Base-by-base conservation (phyloP, 2,113 vertebrate genomes). In the Thalassoma bifasciatum region DNA sequence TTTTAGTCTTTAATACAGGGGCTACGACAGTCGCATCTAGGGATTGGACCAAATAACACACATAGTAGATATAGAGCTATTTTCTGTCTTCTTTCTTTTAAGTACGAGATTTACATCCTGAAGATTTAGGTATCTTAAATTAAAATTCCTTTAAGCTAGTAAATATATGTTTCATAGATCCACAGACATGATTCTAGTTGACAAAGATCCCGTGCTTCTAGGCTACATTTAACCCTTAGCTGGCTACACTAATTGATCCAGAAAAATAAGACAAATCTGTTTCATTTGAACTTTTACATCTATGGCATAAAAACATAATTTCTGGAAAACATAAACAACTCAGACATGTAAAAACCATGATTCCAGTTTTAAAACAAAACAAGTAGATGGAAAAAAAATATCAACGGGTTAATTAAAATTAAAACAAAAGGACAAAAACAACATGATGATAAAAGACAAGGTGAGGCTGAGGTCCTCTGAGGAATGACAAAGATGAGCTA, bases 291-390 rank as follows among this genome's bases (percentile, higher is more conserved):
- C 23, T 69, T 75, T 22, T 51, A 79, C 57, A 12, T 69, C 53
- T 66, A 72, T 13, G 49, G 26, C 58, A 64, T 66, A 24, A 76
- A 61, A 77, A 68, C 23, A 73, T 0, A n/a, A 77, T 38, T 19
- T 78, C 52, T 34, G 37, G 56, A 66, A 83, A 82, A 85, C 52
- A 62, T 24, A 67, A 77, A 75, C 13, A 49, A 61, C 40, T 22
- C 17, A 13, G 30, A 5, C 40, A 44, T 61, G 51, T 38, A 61
- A 65, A 82, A 79, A 80, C 6, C 46, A 67, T 37, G 66, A 64
- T 88, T 90, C 91, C 90, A 92, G 90, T 91, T 89, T 83, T 63
- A 72, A 84, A 85, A 86, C 42, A 77, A 38, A 77, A 79, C 0
- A 49, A 66, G 46, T 4, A 37, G 58, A 81, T 72, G 59, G 57